Evolutionary conservation across 2,888 invertebrate species (phyloP), one percentile per base, ranked within the genome.

Genomic region (Callyntrura guangdongensis): DNA sequence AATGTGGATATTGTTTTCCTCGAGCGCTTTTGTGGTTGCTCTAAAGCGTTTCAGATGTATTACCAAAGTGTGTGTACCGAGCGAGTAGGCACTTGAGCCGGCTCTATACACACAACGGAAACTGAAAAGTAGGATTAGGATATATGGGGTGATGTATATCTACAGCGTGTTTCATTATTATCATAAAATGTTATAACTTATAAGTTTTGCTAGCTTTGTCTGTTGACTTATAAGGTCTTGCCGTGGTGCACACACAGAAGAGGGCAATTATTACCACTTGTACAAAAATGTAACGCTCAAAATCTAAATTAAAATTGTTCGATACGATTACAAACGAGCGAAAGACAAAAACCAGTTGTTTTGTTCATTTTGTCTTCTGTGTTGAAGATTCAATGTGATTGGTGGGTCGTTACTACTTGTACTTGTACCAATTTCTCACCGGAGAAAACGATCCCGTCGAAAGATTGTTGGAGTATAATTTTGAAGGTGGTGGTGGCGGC

Each of bases 1-100:
- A 86, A 86, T 86, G 74, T 86, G 86, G 20, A 25, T 74, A 86
- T 86, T 77, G 86, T 74, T 59, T 74, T 59, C 86, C 86, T 74
- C 69, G 56, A 74, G 77, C 77, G 74, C 74, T 59, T 47, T 74
- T 77, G 86, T 45, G 77, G 74, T 27, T 20, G 83, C 47, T 36
- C 36, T 47, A 77, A n/a, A n/a, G 77, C 69, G 22, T 72, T 72
- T 17, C 45, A 45, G 17, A 45, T 11, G 36, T 45, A 45, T 45
- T 72, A 12, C 45, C 69, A 72, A 72, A 6, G 6, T 4, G 36
- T 36, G 67, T 67, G 25, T 67, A 67, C 67, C 67, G 14, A n/a
- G 12, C 36, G 67, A n/a, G 17, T 45, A 72, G n/a, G 69, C n/a
- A 45, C 45, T 72, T 72, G 45, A 72, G 17, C 17, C 17, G 9